phyloP scores from a whole-genome alignment of 2,797 vertebrate genomes.

The Gobio occitaniae region DNA sequence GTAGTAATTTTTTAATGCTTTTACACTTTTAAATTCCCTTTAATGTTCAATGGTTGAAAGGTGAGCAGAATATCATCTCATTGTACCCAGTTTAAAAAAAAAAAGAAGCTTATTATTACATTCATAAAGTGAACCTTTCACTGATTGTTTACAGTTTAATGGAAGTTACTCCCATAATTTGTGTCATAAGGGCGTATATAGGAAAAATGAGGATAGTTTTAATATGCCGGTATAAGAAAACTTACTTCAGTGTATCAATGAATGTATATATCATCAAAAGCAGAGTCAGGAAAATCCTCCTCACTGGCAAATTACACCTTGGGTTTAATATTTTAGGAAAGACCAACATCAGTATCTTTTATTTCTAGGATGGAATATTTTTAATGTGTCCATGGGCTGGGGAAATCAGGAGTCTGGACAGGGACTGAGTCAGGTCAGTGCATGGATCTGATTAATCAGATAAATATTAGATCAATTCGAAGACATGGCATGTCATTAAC shows the following conservation, averaged over 20 bases:
- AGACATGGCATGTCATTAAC: background rate
- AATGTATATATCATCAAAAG: background rate
- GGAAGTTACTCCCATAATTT: background rate
- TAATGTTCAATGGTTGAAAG: background rate
- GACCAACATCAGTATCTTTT: constrained; percentile 22
- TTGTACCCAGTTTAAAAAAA: background rate
- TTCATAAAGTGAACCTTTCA: background rate
- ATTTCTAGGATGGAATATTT: constrained; percentile 79
- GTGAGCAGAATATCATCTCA: background rate
- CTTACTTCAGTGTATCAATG: background rate
- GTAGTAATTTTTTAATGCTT: background rate
- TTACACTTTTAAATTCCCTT: background rate
- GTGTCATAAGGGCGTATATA: background rate
- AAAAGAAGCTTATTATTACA: background rate
- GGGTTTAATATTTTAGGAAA: background rate
- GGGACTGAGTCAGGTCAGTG: constrained; percentile 71
- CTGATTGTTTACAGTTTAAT: background rate
- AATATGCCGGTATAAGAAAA: background rate
- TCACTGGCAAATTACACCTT: background rate
- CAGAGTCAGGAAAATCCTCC: background rate
- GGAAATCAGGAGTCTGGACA: constrained; percentile 32
- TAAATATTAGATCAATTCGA: background rate
- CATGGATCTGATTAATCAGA: background rate
- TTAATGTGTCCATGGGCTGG: constrained; percentile 80
- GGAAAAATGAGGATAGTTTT: background rate